Conservation (phyloP, 2,113 vertebrate species). For the Himantopus leucocephalus region DNA sequence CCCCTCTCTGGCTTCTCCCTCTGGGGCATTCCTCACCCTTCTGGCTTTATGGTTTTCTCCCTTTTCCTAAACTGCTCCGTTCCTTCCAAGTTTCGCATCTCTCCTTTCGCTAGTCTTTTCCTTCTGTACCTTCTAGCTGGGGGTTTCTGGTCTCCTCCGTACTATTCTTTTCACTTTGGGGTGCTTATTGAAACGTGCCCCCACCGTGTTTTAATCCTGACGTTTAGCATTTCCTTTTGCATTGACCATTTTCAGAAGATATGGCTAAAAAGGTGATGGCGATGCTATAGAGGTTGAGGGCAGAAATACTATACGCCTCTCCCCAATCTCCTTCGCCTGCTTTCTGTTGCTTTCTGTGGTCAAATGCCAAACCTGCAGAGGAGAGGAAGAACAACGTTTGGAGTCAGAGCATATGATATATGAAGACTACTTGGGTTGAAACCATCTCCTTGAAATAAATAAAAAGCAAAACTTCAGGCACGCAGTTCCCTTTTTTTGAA, state of each 20-base stretch:
- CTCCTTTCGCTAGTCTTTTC: background rate
- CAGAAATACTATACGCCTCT: background rate
- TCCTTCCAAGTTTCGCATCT: background rate
- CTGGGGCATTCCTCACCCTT: background rate
- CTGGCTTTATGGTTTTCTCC: background rate
- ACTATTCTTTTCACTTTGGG: background rate
- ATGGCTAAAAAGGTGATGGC: background rate
- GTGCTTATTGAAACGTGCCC: background rate
- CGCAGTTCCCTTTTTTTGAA: background rate
- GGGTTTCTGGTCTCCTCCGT: background rate
- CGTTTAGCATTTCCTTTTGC: background rate
- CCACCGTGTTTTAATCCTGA: background rate
- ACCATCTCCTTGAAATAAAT: background rate
- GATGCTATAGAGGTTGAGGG: background rate
- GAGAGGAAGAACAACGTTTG: background rate
- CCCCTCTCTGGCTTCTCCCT: background rate
- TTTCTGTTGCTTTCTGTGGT: background rate
- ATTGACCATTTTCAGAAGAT: background rate
- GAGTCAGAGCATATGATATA: background rate
- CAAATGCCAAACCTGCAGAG: background rate
- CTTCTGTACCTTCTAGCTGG: background rate
- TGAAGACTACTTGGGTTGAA: background rate
- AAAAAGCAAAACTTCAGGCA: background rate
- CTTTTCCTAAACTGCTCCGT: background rate
- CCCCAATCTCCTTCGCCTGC: background rate